A percentile compares a stretch with the other conserved stretches of the same genome.
Evolutionary conservation across 2,797 vertebrate genomes (phyloP).

Genomic region (Malurus splendens): DNA sequence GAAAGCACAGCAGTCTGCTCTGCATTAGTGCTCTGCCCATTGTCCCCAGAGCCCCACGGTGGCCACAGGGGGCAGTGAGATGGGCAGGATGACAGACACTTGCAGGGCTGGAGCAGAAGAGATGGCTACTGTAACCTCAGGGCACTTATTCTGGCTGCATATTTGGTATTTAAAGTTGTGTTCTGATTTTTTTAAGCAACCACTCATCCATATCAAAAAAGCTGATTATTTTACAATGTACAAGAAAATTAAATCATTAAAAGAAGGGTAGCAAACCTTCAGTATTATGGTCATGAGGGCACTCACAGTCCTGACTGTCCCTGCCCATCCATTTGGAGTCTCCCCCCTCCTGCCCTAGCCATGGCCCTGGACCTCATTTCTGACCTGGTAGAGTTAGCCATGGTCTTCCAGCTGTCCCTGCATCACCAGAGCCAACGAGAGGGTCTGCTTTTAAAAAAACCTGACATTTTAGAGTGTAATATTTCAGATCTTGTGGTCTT

Average conservation of each 20-base stretch:
- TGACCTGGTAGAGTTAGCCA: background rate
- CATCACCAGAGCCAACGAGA: background rate
- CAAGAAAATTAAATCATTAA: background rate
- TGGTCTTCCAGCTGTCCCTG: background rate
- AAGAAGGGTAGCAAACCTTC: background rate
- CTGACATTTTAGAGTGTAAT: background rate
- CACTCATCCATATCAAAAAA: background rate
- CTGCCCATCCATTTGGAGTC: background rate
- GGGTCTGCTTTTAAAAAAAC: background rate
- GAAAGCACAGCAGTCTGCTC: background rate
- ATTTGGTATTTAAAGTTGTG: background rate
- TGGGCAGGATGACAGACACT: background rate
- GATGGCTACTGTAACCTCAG: background rate
- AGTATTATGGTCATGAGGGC: background rate
- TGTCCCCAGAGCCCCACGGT: accelerated
- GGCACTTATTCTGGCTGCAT: background rate
- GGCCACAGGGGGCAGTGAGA: background rate
- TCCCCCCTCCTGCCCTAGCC: accelerated
- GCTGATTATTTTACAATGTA: background rate
- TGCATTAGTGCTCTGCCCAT: background rate
- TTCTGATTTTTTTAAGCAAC: background rate
- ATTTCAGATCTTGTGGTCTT: slow-evolving; percentile 14
- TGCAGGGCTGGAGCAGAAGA: accelerated
- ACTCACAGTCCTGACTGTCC: accelerated
- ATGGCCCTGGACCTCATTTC: background rate